Conservation (phyloP, 1,140 invertebrate species). For the Trichonephila clavata region DNA sequence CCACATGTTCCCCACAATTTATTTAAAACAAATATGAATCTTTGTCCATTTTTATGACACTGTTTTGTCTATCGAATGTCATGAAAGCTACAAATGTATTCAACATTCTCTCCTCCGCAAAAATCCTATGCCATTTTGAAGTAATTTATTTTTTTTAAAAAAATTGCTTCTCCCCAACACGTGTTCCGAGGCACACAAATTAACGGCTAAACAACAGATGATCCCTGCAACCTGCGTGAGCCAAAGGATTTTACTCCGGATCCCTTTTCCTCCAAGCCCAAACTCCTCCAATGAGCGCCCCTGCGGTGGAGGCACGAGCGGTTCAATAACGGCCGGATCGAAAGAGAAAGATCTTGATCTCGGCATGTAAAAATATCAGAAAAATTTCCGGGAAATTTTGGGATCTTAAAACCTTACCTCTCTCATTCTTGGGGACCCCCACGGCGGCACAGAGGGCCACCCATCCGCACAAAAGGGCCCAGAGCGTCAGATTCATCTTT, state of each 20-base stretch:
- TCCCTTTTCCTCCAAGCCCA: background rate
- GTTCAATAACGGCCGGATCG: slow-evolving; percentile 58
- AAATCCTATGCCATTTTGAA: background rate
- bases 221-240: slow-evolving; percentile 6
- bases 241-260: background rate
- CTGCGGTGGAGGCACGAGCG: background rate
- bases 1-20: no score
- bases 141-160: background rate
- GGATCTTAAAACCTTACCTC: slow-evolving; percentile 43
- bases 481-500: slow-evolving; percentile 8
- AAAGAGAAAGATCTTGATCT: background rate
- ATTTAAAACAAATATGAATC: no score
- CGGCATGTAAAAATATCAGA: background rate
- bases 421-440: slow-evolving; percentile 66
- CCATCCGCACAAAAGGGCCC: slow-evolving; percentile 37
- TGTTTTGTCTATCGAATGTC: background rate
- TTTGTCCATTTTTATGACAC: background rate
- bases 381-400: background rate
- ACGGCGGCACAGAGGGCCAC: slow-evolving; percentile 52
- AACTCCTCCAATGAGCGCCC: background rate
- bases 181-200: background rate
- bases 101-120: background rate
- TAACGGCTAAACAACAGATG: background rate
- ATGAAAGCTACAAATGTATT: background rate
- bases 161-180: background rate